Evolutionary conservation across 2,888 invertebrate species (phyloP), one percentile per base, ranked within the genome.

Genomic region (Cyclophora punctaria): DNA sequence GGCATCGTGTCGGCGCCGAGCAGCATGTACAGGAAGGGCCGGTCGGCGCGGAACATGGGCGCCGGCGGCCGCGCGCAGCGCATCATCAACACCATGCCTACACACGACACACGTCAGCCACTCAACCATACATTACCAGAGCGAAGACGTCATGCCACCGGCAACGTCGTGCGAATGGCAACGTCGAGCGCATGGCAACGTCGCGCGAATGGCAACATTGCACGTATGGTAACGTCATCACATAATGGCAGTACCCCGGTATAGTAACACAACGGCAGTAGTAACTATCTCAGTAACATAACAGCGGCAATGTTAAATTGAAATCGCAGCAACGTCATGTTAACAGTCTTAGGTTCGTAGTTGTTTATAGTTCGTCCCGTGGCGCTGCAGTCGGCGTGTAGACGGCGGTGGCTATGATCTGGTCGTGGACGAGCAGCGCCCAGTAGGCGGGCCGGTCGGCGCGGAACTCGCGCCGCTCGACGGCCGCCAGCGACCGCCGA

Each of bases 31-130:
- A 83, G 66, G 81, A 83, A 88, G 35, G 89, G 80, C n/a, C 75
- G 82, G 66, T 89, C 78, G 35, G 83, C 88, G 54, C 47, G 56
- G 80, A 88, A 85, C 52, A 49, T 50, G 42, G 59, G 66, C 59
- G 74, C 34, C 41, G 73, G 73, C 49, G 60, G 66, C 33, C 59
- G 68, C 48, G 77, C 76, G 65, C 83, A 81, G 51, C 82, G 78
- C 76, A 81, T 55, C 84, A 82, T 82, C 61, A 84, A 7, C 78
- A 82, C 81, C 82, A 84, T 78, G 72, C 81, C 85, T 84, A 81
- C 66, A 69, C 71, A 67, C 67, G 5, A 4, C 56, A 63, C 48
- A 65, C 55, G 47, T 44, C 48, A 48, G 50, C 20, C 20, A 20
- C 20, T 20, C 20, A 20, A 20, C 20, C 20, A 20, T 20, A 20